Evolutionary conservation across 2,888 invertebrate species (phyloP).

Genomic region (Danaus chrysippus): DNA sequence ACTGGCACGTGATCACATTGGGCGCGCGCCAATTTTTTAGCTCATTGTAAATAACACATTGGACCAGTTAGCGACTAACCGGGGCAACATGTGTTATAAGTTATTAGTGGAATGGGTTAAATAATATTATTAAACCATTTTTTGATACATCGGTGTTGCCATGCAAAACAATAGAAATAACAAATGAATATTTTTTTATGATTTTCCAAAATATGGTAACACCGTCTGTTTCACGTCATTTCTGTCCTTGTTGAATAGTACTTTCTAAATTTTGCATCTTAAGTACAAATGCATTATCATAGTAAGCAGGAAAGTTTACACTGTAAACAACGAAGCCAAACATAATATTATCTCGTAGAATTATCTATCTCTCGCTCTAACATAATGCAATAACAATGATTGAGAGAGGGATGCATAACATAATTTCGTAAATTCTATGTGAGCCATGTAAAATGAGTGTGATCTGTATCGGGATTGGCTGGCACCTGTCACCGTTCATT

Average conservation of each 20-base stretch:
- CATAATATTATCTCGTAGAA: constrained; percentile 10
- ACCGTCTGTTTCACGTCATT: no score
- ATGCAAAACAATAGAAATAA: no score
- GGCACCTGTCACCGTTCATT: constrained; percentile 72
- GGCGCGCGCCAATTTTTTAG: constrained; percentile 68
- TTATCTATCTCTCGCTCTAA: constrained; percentile 14
- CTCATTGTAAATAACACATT: constrained; percentile 63
- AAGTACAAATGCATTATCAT: neutral
- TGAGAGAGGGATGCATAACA: constrained; percentile 50
- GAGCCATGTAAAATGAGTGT: constrained; percentile 51
- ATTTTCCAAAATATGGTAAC: neutral
- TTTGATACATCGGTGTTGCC: constrained; percentile 12
- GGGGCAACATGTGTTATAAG: constrained; percentile 42
- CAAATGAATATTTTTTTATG: neutral
- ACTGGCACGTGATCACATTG: constrained; percentile 41
- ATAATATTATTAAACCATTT: no score
- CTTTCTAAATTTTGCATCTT: constrained; percentile 1
- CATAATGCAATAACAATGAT: constrained; percentile 15
- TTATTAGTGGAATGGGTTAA: constrained; percentile 42
- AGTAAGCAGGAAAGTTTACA: constrained; percentile 1
- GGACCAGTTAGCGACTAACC: constrained; percentile 47
- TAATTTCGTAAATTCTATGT: constrained; percentile 52
- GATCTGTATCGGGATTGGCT: constrained; percentile 52
- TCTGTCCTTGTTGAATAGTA: no score
- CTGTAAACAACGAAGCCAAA: constrained; percentile 7